phyloP scores from a whole-genome alignment of 2,888 invertebrate species.

The Diloba caeruleocephala region DNA sequence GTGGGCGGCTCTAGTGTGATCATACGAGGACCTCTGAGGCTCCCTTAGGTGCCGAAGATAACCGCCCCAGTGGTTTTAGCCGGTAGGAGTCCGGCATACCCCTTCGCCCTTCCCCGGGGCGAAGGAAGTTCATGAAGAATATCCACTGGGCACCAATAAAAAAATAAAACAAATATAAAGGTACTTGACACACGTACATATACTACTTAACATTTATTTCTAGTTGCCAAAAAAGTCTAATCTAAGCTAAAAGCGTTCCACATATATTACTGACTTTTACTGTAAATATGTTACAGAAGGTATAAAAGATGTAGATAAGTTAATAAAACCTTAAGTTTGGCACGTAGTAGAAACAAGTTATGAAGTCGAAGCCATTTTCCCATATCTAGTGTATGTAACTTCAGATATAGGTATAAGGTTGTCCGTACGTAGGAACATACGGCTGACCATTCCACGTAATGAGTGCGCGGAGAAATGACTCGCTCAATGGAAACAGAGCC shows the following conservation, averaged over 20 bases:
- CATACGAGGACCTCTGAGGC: too few relatives aligned
- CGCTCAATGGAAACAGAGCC: slow-evolving; percentile 55
- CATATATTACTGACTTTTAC: slow-evolving; percentile 24
- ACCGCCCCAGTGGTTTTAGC: too few relatives aligned
- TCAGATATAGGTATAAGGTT: slow-evolving; percentile 21
- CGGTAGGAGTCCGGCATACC: too few relatives aligned
- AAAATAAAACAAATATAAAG: too few relatives aligned
- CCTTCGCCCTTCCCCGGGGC: too few relatives aligned
- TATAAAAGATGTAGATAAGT: slow-evolving; percentile 31
- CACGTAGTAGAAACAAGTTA: slow-evolving; percentile 25
- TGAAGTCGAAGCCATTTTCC: slow-evolving; percentile 17
- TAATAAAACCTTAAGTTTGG: slow-evolving; percentile 14
- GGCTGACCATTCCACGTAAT: slow-evolving; percentile 59
- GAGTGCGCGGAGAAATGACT: slow-evolving; percentile 57
- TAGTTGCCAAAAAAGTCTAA: slow-evolving; percentile 18
- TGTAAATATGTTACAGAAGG: slow-evolving; percentile 33
- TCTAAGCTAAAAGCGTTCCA: slow-evolving; percentile 24
- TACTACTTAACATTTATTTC: slow-evolving; percentile 1
- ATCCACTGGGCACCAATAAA: too few relatives aligned
- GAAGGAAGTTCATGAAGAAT: too few relatives aligned
- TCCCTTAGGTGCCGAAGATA: too few relatives aligned
- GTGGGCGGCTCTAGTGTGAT: too few relatives aligned
- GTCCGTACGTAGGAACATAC: slow-evolving; percentile 17
- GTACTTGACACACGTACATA: neutral
- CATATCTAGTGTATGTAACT: slow-evolving; percentile 16